These are phyloP conservation scores for Drosophila birchii DNA, from an alignment of 2,888 invertebrate species.

Conservation along the genomic window DNA sequence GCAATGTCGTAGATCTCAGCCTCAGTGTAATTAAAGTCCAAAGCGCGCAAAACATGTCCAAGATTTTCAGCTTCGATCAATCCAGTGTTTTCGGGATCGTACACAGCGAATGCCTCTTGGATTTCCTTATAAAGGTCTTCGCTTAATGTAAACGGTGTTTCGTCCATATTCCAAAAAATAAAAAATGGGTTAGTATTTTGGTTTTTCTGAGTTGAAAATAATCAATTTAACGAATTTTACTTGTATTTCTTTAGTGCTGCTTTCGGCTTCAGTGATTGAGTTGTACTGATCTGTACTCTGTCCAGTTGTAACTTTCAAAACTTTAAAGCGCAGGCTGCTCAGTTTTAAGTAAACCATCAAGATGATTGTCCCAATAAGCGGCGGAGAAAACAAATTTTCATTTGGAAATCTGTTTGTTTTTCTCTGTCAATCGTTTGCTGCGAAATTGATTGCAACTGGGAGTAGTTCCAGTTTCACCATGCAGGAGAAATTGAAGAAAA, in stretches of 20 bases:
- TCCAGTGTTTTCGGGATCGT: conserved; percentile 14
- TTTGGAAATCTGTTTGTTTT: background rate
- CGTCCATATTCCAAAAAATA: background rate
- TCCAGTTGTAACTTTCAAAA: background rate
- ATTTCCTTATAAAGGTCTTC: conserved; percentile 6
- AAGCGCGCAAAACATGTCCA: conserved; percentile 25
- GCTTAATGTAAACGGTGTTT: background rate
- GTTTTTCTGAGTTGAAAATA: background rate
- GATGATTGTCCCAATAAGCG: background rate
- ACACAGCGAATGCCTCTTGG: conserved; percentile 11
- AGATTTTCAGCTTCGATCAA: background rate
- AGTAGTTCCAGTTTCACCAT: background rate
- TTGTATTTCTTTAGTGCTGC: background rate
- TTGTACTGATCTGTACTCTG: background rate
- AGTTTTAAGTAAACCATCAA: background rate
- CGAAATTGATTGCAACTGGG: background rate
- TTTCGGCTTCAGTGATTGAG: background rate
- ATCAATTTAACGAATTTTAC: background rate
- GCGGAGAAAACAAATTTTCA: background rate
- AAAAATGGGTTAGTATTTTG: background rate
- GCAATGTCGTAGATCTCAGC: conserved; percentile 8
- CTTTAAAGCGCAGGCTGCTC: background rate
- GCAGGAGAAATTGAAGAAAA: background rate
- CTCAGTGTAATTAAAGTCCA: conserved; percentile 33
- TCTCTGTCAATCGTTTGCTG: background rate